A percentile compares a stretch with the other conserved stretches of the same genome.
phyloP scores from a whole-genome alignment of 2,113 vertebrate species.

The Scomber colias region DNA sequence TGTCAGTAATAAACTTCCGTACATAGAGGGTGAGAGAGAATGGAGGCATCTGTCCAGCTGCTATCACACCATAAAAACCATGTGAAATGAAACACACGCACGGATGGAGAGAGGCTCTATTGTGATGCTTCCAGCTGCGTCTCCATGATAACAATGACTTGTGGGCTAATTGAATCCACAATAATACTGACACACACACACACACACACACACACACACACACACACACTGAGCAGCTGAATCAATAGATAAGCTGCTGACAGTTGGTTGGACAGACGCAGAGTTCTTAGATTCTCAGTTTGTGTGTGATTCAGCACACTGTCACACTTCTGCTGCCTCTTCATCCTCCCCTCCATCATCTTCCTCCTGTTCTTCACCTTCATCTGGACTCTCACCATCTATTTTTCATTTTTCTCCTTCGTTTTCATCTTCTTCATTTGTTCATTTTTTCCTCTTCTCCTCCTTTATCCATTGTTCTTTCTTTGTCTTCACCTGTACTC shows the following conservation, averaged over 20 bases:
- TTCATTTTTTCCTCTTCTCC: not conserved
- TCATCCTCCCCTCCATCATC: not conserved
- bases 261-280: slow-evolving; percentile 53
- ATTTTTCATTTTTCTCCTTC: not conserved
- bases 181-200: slow-evolving; percentile 35
- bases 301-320: not conserved
- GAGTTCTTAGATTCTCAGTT: slow-evolving; percentile 21
- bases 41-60: slow-evolving; percentile 51
- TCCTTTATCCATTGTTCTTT: too few species aligned
- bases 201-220: not conserved
- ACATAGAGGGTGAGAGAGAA: slow-evolving; percentile 34
- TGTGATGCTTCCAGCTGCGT: slow-evolving; percentile 63
- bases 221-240: slow-evolving; percentile 58
- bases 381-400: not conserved
- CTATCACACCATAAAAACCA: slow-evolving; percentile 12
- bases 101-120: slow-evolving; percentile 37
- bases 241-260: slow-evolving; percentile 67
- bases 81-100: slow-evolving; percentile 26
- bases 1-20: slow-evolving; percentile 32
- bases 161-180: slow-evolving; percentile 70
- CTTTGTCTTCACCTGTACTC: not conserved
- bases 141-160: slow-evolving; percentile 67
- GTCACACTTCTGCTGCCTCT: not conserved
- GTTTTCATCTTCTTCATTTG: not conserved
- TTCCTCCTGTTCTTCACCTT: not conserved